phyloP scores from a whole-genome alignment of 2,113 vertebrate species.

The Lamprotornis superbus region DNA sequence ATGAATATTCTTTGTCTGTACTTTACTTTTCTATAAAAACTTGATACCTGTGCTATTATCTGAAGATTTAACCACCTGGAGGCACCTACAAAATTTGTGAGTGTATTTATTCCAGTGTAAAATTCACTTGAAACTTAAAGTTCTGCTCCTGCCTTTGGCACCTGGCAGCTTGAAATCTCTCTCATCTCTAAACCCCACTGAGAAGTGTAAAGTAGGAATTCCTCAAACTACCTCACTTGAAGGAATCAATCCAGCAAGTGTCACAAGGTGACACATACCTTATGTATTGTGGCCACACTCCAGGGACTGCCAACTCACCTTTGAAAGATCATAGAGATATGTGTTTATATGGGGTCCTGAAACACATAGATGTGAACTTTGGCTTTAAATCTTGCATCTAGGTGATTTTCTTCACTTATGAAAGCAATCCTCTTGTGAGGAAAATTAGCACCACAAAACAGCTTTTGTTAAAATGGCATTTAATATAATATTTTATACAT shows the following conservation, averaged over 20 bases:
- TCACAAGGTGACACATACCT: constrained; percentile 36
- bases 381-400: not conserved
- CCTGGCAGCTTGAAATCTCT: not conserved
- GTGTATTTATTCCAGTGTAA: not conserved
- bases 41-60: not conserved
- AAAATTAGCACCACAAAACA: not conserved
- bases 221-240: constrained; percentile 22
- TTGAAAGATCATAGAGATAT: not conserved
- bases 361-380: not conserved
- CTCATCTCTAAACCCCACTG: constrained; percentile 1
- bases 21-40: not conserved
- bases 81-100: not conserved
- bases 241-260: constrained; percentile 29
- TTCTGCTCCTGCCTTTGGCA: not conserved
- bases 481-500: not conserved
- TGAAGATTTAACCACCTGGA: not conserved
- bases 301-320: not conserved
- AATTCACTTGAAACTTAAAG: not conserved
- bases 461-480: not conserved
- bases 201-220: constrained; percentile 11
- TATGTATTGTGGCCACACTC: constrained; percentile 27
- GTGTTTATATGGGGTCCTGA: not conserved
- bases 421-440: not conserved
- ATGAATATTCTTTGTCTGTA: not conserved
- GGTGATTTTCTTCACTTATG: not conserved